phyloP scores from a whole-genome alignment of 2,888 invertebrate species.

The Pemphredon lugubris region DNA sequence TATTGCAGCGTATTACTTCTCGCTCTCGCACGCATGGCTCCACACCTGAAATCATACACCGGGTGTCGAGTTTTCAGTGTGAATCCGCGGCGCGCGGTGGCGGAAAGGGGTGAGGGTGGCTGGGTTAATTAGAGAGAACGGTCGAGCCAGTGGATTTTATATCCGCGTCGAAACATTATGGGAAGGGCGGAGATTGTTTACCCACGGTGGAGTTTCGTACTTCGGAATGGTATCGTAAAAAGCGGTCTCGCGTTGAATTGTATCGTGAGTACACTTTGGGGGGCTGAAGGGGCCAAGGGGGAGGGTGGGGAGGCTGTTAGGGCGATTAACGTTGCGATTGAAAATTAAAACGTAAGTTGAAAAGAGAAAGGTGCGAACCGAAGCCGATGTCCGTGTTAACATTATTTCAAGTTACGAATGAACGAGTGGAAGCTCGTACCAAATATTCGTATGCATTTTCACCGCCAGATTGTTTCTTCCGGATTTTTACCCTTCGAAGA shows the following conservation, averaged over 20 bases:
- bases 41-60: slow-evolving; percentile 58
- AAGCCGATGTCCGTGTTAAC: too few relatives aligned
- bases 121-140: slow-evolving; percentile 3
- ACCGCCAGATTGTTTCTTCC: too few relatives aligned
- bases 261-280: too few relatives aligned
- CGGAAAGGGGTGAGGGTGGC: neutral
- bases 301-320: too few relatives aligned
- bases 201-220: neutral
- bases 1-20: slow-evolving; percentile 73
- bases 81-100: slow-evolving; percentile 1
- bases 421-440: too few relatives aligned
- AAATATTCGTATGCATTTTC: too few relatives aligned
- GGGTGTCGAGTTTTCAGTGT: slow-evolving; percentile 42
- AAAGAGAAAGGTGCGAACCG: too few relatives aligned
- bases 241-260: neutral
- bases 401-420: too few relatives aligned
- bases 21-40: slow-evolving; percentile 45
- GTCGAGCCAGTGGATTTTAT: neutral
- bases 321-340: too few relatives aligned
- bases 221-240: neutral
- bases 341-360: too few relatives aligned
- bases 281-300: too few relatives aligned
- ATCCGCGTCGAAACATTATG: neutral
- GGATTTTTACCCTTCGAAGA: too few relatives aligned
- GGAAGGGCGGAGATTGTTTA: neutral